A percentile compares a stretch with the other conserved stretches of the same genome.
Conservation (phyloP, 1,140 invertebrate genomes). For the Condylostylus longicornis region DNA sequence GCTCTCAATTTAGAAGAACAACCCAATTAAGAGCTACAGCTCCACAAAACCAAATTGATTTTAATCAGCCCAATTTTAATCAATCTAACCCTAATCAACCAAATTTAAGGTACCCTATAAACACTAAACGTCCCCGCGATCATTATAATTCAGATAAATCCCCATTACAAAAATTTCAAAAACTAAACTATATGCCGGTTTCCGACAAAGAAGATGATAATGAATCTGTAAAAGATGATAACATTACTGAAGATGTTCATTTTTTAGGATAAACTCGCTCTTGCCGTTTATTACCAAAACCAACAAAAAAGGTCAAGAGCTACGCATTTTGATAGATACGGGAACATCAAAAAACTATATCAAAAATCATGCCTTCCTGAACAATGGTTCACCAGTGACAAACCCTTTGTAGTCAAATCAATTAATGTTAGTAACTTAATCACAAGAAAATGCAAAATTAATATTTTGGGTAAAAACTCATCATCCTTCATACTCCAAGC, state of each 20-base stretch:
- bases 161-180: slow-evolving; percentile 1
- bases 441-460: background rate
- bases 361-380: background rate
- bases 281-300: background rate
- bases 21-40: background rate
- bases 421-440: background rate
- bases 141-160: background rate
- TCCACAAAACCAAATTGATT: background rate
- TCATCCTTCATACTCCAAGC: background rate
- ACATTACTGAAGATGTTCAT: background rate
- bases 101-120: background rate
- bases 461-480: background rate
- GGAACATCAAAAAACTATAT: slow-evolving; percentile 2
- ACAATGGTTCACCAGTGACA: background rate
- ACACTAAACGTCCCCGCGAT: background rate
- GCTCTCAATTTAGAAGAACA: background rate
- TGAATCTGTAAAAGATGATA: too few species aligned
- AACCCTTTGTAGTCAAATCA: background rate
- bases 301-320: background rate
- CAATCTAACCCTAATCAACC: too few species aligned
- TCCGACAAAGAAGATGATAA: background rate
- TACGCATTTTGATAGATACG: background rate
- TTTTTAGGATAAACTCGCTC: slow-evolving; percentile 2
- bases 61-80: too few species aligned
- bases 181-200: background rate